Evolutionary conservation across 2,888 invertebrate genomes (phyloP).

Genomic region (Lycophotia porphyrea): DNA sequence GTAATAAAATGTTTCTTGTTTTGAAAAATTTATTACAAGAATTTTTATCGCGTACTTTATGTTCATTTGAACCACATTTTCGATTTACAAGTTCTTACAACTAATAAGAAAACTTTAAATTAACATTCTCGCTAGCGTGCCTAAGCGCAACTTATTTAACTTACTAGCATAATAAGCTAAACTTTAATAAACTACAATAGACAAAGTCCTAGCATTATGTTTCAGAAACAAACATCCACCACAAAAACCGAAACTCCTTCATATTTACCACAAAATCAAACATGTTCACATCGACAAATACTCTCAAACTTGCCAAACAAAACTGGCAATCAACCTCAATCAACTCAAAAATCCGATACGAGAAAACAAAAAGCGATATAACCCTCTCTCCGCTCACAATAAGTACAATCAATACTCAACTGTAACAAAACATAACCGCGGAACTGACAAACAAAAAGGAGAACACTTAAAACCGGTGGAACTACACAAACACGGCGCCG

Average conservation of each 20-base stretch:
- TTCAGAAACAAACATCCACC: background rate
- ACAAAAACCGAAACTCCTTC: background rate
- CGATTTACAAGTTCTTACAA: background rate
- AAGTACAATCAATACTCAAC: constrained; percentile 67
- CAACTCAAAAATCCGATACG: constrained; percentile 27
- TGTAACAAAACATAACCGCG: constrained; percentile 61
- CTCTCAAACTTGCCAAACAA: constrained; percentile 8
- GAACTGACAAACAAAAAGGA: constrained; percentile 62
- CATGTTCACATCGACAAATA: constrained; percentile 1
- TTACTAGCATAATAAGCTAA: background rate
- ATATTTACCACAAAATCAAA: constrained; percentile 7
- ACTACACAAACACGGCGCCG: constrained; percentile 66
- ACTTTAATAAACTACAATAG: background rate
- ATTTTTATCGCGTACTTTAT: too few species aligned
- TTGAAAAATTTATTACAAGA: too few species aligned
- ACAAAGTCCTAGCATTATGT: background rate
- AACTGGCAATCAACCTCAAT: constrained; percentile 41
- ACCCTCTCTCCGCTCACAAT: constrained; percentile 46
- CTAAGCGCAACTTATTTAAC: constrained; percentile 1
- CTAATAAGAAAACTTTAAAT: constrained; percentile 2
- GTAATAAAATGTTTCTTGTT: too few species aligned
- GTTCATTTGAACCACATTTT: too few species aligned
- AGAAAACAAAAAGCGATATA: constrained; percentile 28
- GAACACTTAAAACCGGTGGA: constrained; percentile 66
- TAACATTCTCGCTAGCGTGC: background rate